Base-by-base conservation (phyloP, 2,797 vertebrate species). In the Apogon hyalosoma region DNA sequence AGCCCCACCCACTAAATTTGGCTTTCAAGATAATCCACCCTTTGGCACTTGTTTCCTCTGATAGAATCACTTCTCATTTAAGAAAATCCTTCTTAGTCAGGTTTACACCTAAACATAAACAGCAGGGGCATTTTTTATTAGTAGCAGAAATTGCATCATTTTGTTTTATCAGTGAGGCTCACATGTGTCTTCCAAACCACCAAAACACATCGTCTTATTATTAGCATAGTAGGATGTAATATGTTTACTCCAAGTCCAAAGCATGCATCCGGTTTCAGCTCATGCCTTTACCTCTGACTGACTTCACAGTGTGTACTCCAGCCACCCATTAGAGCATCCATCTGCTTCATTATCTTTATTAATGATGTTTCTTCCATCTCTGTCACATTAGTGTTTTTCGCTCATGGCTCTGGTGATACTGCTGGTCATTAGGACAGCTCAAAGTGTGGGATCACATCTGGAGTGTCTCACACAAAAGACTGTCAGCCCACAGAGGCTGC, bases 341-440 rank as follows among this genome's bases (percentile, higher is more conserved):
- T 90, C 78, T 79, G 82, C 83, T 83, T 90, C 87, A 89, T 91
- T 92, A 91, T 89, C 83, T 87, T 87, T 90, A 91, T 91, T 91
- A 92, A 92, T 92, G 87, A 91, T 88, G 87, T 80, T 79, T 56
- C 75, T 81, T 81, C 68, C 71, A 72, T 73, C 50, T 72, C 61
- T 76, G 77, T 88, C 91, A 86, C 82, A 87, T 91, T 84, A 89
- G 79, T 88, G 88, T 65, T 60, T 92, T 88, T 80, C 75, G 73
- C 69, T 83, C 50, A 40, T 66, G 68, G 78, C 59, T 87, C 83
- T 84, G 80, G 80, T 63, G 84, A 91, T 86, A 81, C 75, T 57
- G 51, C 64, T 3, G 80, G 86, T 86, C 86, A 85, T 92, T 90
- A 87, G 79, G 81, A 87, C 72, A 77, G 83, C 87, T 83, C 67